A percentile compares a stretch with the other conserved stretches of the same genome.
phyloP scores from a whole-genome alignment of 1,140 invertebrate genomes.

The Leptinotarsa texana region DNA sequence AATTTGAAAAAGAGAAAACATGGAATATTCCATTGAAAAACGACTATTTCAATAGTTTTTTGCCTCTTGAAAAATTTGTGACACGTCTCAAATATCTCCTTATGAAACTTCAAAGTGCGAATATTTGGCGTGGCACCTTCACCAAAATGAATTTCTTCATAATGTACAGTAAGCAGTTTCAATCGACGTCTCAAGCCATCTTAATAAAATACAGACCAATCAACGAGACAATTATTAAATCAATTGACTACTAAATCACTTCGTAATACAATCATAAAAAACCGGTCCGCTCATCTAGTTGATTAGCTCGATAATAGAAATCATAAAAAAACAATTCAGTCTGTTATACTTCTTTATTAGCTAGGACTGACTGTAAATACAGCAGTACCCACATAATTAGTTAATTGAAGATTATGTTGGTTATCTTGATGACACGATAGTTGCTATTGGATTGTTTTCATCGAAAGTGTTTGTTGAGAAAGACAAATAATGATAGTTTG shows the following conservation, averaged over 20 bases:
- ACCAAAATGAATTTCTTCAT: no score
- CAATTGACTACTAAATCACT: conserved; percentile 23
- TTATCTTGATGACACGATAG: no score
- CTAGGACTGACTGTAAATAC: conserved; percentile 11
- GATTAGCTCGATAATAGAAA: conserved; percentile 26
- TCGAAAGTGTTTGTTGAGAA: no score
- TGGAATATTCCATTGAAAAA: no score
- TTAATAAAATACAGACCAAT: conserved; percentile 27
- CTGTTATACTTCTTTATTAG: conserved; percentile 27
- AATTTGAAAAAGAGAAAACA: no score
- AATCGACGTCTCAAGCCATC: conserved; percentile 15
- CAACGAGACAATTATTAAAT: conserved; percentile 24
- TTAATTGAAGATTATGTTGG: conserved; percentile 9
- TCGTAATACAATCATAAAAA: conserved; percentile 16
- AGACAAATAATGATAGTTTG: no score
- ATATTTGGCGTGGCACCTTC: no score
- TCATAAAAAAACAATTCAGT: conserved; percentile 27
- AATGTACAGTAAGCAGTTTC: background rate
- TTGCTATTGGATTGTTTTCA: no score
- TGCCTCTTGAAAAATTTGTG: no score
- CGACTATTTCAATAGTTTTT: no score
- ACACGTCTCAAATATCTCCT: no score
- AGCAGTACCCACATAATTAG: conserved; percentile 22
- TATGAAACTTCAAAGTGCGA: no score
- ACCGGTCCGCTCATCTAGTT: conserved; percentile 11